A percentile compares a stretch with the other conserved stretches of the same genome.
These are phyloP conservation scores for Delphinapterus leucas DNA, from an alignment of 2,113 vertebrate species.

Conservation along the genomic window DNA sequence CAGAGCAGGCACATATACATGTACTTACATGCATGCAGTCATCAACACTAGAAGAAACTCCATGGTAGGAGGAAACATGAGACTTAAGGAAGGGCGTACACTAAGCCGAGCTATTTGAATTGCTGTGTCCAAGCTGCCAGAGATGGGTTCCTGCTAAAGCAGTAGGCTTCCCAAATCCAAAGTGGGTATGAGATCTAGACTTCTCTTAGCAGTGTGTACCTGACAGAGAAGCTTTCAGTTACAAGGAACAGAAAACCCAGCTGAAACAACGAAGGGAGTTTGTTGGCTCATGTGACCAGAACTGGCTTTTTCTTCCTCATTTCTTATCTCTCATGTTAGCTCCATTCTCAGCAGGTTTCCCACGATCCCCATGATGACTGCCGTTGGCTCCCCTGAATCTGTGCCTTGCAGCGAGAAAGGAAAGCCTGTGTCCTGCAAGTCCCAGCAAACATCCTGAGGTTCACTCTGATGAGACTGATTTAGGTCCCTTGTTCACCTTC, in stretches of 20 bases:
- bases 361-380: background rate
- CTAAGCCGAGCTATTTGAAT: background rate
- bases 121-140: background rate
- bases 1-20: rapidly evolving
- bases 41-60: background rate
- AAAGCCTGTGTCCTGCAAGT: background rate
- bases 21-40: rapidly evolving
- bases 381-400: background rate
- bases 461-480: background rate
- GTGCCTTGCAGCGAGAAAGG: background rate
- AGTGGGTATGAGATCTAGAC: background rate
- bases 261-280: background rate
- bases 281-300: background rate
- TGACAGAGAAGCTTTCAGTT: background rate
- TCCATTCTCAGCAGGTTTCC: background rate
- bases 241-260: background rate
- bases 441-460: background rate
- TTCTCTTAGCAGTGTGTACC: background rate
- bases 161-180: background rate
- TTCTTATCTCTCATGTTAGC: background rate
- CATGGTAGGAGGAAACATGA: background rate
- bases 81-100: background rate
- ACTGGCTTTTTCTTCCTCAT: background rate
- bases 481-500: background rate
- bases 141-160: background rate